Evolutionary conservation across 2,888 invertebrate genomes (phyloP).

Genomic region (Lepidocyrtoides sp.): DNA sequence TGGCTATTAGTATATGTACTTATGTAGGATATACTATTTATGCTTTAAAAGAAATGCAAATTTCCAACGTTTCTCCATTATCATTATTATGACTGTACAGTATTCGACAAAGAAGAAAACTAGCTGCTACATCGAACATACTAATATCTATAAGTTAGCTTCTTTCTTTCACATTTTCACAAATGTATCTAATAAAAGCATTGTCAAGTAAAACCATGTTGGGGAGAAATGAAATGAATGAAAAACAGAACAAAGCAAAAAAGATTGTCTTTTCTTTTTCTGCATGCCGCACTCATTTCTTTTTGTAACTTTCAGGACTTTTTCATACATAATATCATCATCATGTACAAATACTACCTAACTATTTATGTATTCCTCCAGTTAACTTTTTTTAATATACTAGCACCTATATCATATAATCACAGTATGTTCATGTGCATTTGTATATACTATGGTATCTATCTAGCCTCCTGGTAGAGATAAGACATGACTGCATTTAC

Average conservation of each 20-base stretch:
- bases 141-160: no score
- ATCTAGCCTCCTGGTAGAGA: neutral
- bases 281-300: neutral
- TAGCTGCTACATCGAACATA: no score
- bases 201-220: neutral
- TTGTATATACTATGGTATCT: neutral
- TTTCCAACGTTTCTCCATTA: no score
- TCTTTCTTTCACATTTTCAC: neutral
- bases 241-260: neutral
- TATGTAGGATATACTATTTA: neutral
- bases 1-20: no score
- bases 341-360: neutral
- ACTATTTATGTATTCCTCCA: neutral
- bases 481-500: constrained; percentile 17
- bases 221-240: no score
- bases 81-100: no score
- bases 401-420: neutral
- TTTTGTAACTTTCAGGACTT: neutral
- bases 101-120: no score
- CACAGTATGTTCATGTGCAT: neutral
- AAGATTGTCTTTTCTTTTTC: neutral
- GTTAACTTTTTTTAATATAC: neutral
- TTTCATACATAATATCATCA: neutral
- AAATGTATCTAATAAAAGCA: neutral
- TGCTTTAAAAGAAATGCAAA: no score